Base-by-base conservation (phyloP, 2,888 invertebrate species). In the Drosophila cracens region DNA sequence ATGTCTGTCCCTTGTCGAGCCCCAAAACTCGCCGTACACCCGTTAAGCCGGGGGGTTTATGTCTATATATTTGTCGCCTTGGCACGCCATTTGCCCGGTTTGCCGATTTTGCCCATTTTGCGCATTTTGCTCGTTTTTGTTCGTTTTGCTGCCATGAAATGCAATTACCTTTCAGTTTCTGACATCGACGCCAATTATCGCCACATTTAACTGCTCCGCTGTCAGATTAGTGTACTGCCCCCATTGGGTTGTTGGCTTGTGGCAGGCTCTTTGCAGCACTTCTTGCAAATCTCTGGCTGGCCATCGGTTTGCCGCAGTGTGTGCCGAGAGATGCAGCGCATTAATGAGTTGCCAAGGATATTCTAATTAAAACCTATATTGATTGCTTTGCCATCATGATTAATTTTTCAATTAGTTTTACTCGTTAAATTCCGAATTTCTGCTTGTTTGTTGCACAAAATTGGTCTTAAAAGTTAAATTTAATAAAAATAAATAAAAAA, bases 121-220 rank as follows among this genome's bases (percentile, higher is more conserved):
- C 58, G 1, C 8, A 16, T 27, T 29, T 83, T 34, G 34, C 33
- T 21, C 21, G n/a, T n/a, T n/a, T 21, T 87, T 70, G 73, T 53
- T 61, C 70, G 67, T 69, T 66, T 64, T 52, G 53, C 65, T 62
- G 71, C 56, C 73, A 61, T 63, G 64, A 63, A 72, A 68, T 74
- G 71, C 79, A 87, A 87, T 87, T 87, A 85, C 79, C 74, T 56
- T 70, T 52, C 34, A 29, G 36, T 49, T 65, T 80, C 81, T 70
- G 80, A 79, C 70, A 78, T 75, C 81, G 76, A 59, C 67, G 81
- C 61, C 78, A 78, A 80, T 78, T 78, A 78, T 76, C 76, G 71
- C 81, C 64, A 62, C 64, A 71, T 76, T 78, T 80, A 80, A 75
- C 78, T 64, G 59, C 27, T 34, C 29, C 48, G 2, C 27, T 38